Percentiles rank a stretch among this genome's conserved stretches.
phyloP scores from a whole-genome alignment of 2,888 invertebrate genomes.

The Phytoseiulus persimilis region DNA sequence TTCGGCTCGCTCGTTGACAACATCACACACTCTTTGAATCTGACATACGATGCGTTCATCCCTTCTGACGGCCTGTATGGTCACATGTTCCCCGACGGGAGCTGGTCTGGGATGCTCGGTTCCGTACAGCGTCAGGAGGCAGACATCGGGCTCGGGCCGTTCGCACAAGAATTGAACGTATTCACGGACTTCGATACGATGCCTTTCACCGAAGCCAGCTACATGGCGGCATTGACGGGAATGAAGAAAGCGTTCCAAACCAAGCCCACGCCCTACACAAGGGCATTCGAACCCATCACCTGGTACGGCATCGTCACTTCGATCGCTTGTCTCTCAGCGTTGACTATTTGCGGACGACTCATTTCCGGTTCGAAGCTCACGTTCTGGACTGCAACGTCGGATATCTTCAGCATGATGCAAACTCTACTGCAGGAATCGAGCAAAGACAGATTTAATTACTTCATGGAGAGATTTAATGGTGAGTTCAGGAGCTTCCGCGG shows the following conservation, averaged over 20 bases:
- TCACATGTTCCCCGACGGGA: background rate
- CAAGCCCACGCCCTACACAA: background rate
- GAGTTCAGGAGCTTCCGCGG: background rate
- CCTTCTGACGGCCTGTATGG: background rate
- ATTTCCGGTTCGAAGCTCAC: background rate
- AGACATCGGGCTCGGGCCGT: background rate
- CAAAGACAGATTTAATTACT: background rate
- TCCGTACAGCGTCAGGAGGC: background rate
- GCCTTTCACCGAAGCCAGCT: background rate
- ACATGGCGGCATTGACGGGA: no score
- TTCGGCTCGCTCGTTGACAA: conserved; percentile 20
- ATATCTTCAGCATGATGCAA: conserved; percentile 10
- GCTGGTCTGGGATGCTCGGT: background rate
- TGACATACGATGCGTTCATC: background rate
- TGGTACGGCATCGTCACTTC: background rate
- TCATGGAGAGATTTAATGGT: background rate
- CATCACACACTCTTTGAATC: background rate
- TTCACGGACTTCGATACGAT: background rate
- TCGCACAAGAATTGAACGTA: background rate
- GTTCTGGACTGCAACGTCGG: background rate
- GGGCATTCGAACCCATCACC: background rate
- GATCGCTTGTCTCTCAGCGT: background rate
- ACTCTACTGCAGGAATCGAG: background rate
- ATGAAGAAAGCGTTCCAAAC: background rate
- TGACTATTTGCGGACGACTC: background rate